These are phyloP conservation scores for Dermolepida albohirtum DNA, from an alignment of 2,888 invertebrate species.

Conservation along the genomic window DNA sequence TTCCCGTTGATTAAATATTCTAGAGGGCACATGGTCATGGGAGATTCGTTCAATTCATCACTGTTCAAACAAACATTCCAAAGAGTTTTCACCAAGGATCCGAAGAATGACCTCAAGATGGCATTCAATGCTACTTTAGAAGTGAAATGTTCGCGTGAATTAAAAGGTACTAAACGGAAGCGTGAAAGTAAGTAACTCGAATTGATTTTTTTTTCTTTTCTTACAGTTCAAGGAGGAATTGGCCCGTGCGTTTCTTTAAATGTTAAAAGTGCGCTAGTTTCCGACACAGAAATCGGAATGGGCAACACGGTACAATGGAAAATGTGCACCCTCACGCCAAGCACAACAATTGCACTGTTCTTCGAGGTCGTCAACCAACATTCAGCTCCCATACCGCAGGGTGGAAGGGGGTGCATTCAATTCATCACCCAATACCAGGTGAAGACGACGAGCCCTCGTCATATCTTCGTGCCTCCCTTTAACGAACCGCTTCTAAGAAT, in stretches of 20 bases:
- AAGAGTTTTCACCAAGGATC: slow-evolving; percentile 93
- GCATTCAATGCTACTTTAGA: slow-evolving; percentile 97
- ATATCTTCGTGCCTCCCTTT: no score
- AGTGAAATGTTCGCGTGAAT: slow-evolving; percentile 94
- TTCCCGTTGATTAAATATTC: no score
- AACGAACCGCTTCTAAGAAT: no score
- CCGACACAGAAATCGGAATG: slow-evolving; percentile 97
- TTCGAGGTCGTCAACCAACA: slow-evolving; percentile 98
- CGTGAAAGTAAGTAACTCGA: neutral
- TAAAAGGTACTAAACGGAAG: slow-evolving; percentile 76
- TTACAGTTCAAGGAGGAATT: slow-evolving; percentile 88
- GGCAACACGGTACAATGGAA: slow-evolving; percentile 99
- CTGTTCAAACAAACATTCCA: slow-evolving; percentile 99
- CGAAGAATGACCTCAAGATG: slow-evolving; percentile 94
- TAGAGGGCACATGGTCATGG: slow-evolving; percentile 99
- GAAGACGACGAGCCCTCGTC: neutral
- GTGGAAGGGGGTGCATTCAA: slow-evolving; percentile 96
- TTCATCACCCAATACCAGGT: slow-evolving; percentile 95
- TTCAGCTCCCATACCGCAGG: slow-evolving; percentile 93
- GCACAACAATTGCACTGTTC: slow-evolving; percentile 92
- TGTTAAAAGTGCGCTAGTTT: slow-evolving; percentile 91
- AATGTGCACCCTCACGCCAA: slow-evolving; percentile 93
- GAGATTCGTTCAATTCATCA: slow-evolving; percentile 98
- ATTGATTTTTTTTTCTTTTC: neutral
- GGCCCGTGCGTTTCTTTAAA: slow-evolving; percentile 96